Evolutionary conservation across 92 coral and sea anemone species (phyloP).

Genomic region (Montipora capitata): DNA sequence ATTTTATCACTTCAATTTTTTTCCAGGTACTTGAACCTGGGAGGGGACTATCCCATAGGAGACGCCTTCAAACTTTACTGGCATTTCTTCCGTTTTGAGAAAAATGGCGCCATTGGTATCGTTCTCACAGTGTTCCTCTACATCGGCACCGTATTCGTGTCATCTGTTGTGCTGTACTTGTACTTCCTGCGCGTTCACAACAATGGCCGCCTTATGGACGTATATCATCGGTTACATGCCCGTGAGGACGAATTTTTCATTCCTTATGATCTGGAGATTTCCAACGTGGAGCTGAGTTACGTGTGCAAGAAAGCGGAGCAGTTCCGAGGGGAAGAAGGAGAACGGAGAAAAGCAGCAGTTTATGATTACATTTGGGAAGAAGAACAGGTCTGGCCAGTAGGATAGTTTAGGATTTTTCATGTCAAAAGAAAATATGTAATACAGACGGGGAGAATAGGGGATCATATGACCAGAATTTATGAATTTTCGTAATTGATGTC

Average conservation of each 20-base stretch:
- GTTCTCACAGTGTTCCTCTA: slow-evolving; percentile 91
- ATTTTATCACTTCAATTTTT: not conserved
- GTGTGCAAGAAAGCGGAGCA: slow-evolving; percentile 94
- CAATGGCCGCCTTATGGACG: slow-evolving; percentile 97
- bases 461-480: not conserved
- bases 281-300: slow-evolving; percentile 94
- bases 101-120: slow-evolving; percentile 97
- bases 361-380: slow-evolving; percentile 99
- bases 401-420: too few species aligned
- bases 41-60: slow-evolving; percentile 94
- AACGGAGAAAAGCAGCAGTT: slow-evolving; percentile 94
- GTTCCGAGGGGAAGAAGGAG: slow-evolving; percentile 99
- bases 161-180: slow-evolving; percentile 94
- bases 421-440: too few species aligned
- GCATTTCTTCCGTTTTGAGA: slow-evolving; percentile 97
- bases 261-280: slow-evolving; percentile 95
- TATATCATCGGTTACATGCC: slow-evolving; percentile 95
- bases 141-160: slow-evolving; percentile 92
- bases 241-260: slow-evolving; percentile 91
- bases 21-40: slow-evolving; percentile 79
- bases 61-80: slow-evolving; percentile 99
- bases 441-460: too few species aligned
- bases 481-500: too few species aligned
- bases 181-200: slow-evolving; percentile 96
- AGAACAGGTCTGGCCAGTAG: slow-evolving; percentile 81